A percentile compares a stretch with the other conserved stretches of the same genome.
These are phyloP conservation scores for Pherbina coryleti DNA, from an alignment of 2,888 invertebrate genomes.

Conservation along the genomic window DNA sequence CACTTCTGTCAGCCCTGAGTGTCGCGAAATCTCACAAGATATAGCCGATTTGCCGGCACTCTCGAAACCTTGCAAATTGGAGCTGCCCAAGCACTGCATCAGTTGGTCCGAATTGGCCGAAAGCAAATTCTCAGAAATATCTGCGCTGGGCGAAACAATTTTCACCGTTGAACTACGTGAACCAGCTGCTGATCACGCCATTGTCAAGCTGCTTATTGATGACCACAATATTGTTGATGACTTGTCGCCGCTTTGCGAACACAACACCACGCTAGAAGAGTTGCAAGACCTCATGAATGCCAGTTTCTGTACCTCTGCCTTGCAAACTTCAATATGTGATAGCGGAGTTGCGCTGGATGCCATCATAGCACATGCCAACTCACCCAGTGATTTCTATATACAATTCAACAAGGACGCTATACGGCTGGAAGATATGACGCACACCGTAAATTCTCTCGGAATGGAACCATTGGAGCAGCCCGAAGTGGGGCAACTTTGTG, in stretches of 20 bases:
- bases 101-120: slow-evolving; percentile 78
- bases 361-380: slow-evolving; percentile 79
- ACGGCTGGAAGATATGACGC: slow-evolving; percentile 73
- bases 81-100: slow-evolving; percentile 73
- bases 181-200: slow-evolving; percentile 76
- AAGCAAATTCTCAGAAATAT: slow-evolving; percentile 76
- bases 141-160: slow-evolving; percentile 78
- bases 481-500: slow-evolving; percentile 72
- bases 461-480: slow-evolving; percentile 48
- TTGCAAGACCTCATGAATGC: slow-evolving; percentile 41
- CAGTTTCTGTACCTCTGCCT: slow-evolving; percentile 50
- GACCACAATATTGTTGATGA: slow-evolving; percentile 75
- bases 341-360: slow-evolving; percentile 66
- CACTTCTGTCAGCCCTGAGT: slow-evolving; percentile 72
- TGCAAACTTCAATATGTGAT: slow-evolving; percentile 51
- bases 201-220: slow-evolving; percentile 75
- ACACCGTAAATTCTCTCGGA: slow-evolving; percentile 45
- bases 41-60: slow-evolving; percentile 74
- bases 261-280: slow-evolving; percentile 51
- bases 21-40: slow-evolving; percentile 74
- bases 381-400: slow-evolving; percentile 82
- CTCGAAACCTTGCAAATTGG: slow-evolving; percentile 75
- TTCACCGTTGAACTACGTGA: slow-evolving; percentile 78
- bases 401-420: slow-evolving; percentile 75
- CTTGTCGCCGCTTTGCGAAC: slow-evolving; percentile 72